A percentile compares a stretch with the other conserved stretches of the same genome.
Conservation (phyloP, 2,888 invertebrate species). For the Tetragonisca angustula region DNA sequence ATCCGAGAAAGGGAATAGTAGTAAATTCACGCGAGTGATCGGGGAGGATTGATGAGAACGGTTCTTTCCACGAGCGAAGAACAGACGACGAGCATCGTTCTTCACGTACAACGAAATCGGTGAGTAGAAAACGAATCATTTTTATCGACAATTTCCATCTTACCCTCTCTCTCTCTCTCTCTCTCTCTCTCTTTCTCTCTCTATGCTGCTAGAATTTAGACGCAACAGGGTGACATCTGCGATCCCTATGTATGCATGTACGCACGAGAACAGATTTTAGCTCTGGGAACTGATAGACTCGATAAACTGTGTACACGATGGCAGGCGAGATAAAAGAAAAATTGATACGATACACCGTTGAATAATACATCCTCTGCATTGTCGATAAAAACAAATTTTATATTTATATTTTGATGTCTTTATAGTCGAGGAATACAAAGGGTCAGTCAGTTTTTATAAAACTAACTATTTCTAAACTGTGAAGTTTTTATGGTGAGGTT, state of each 20-base stretch:
- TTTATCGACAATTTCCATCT: conserved; percentile 20
- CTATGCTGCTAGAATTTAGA: conserved; percentile 26
- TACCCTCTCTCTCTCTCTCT: background rate
- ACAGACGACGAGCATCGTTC: conserved; percentile 11
- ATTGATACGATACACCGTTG: background rate
- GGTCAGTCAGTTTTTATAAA: background rate
- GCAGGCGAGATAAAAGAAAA: background rate
- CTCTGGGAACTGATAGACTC: conserved; percentile 21
- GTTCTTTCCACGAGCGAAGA: conserved; percentile 12
- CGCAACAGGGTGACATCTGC: conserved; percentile 57
- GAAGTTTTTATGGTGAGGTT: background rate
- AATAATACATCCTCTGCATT: conserved; percentile 13
- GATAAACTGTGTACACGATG: conserved; percentile 14
- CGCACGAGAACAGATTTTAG: background rate
- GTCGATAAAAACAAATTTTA: background rate
- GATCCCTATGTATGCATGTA: conserved; percentile 4
- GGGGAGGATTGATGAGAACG: conserved; percentile 44
- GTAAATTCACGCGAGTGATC: conserved; percentile 52
- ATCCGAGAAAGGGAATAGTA: background rate
- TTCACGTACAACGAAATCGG: conserved; percentile 37
- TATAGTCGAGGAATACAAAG: background rate
- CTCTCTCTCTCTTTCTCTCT: too few species aligned
- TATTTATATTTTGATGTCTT: background rate
- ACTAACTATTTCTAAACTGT: background rate
- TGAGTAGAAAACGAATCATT: conserved; percentile 50